Conservation (phyloP, 1,140 invertebrate genomes). For the Stenopsyche tienmushanensis region DNA sequence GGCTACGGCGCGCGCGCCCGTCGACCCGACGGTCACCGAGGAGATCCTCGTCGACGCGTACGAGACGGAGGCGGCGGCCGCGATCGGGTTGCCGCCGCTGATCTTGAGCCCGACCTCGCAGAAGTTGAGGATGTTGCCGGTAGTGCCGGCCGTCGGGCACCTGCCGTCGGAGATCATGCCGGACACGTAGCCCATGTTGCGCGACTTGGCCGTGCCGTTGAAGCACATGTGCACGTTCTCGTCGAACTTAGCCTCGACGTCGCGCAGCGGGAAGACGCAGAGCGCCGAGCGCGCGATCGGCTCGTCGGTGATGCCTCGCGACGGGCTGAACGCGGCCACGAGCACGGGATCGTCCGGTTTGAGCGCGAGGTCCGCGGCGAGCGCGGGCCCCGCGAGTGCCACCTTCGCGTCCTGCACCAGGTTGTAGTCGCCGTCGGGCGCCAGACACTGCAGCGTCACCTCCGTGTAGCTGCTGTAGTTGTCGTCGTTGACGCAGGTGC, state of each 20-base stretch:
- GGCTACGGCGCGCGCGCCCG: slow-evolving; percentile 86
- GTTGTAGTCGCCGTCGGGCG: slow-evolving; percentile 70
- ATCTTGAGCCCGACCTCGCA: slow-evolving; percentile 92
- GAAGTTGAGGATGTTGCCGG: slow-evolving; percentile 88
- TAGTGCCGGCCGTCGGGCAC: slow-evolving; percentile 80
- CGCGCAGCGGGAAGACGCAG: slow-evolving; percentile 80
- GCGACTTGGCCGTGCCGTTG: slow-evolving; percentile 86
- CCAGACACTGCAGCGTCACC: slow-evolving; percentile 83
- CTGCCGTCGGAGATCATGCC: slow-evolving; percentile 87
- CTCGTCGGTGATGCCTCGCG: slow-evolving; percentile 78
- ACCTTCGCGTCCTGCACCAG: slow-evolving; percentile 89
- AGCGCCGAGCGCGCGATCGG: slow-evolving; percentile 77
- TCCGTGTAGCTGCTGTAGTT: slow-evolving; percentile 96
- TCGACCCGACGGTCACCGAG: slow-evolving; percentile 78
- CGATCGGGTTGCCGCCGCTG: slow-evolving; percentile 82
- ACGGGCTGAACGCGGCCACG: slow-evolving; percentile 81
- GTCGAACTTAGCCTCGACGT: slow-evolving; percentile 91
- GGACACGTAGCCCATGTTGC: slow-evolving; percentile 92
- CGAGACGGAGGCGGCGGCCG: slow-evolving; percentile 68
- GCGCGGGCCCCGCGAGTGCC: slow-evolving; percentile 72
- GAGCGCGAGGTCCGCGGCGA: slow-evolving; percentile 79
- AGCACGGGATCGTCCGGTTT: slow-evolving; percentile 74
- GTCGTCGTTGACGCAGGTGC: slow-evolving; percentile 90
- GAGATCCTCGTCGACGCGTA: slow-evolving; percentile 81
- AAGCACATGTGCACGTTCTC: slow-evolving; percentile 98